Evolutionary conservation across 2,113 vertebrate genomes (phyloP).

Genomic region (Ranitomeya imitator): DNA sequence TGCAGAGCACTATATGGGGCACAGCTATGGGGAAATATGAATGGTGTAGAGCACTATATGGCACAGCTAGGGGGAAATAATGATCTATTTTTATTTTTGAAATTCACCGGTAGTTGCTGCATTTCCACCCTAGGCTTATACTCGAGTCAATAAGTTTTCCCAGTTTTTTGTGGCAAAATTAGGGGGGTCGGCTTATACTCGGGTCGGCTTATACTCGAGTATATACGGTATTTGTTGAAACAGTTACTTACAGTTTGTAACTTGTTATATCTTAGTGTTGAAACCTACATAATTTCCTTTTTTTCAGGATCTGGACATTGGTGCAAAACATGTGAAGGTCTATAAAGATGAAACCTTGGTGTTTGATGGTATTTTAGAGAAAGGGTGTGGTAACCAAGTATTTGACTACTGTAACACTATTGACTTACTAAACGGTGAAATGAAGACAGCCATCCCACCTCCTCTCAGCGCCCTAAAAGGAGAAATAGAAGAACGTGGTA

Average conservation of each 20-base stretch:
- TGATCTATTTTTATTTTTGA: too few species aligned
- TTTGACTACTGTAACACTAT: slow-evolving; percentile 77
- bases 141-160: too few species aligned
- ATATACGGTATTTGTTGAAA: too few species aligned
- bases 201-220: too few species aligned
- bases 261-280: not conserved
- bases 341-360: slow-evolving; percentile 86
- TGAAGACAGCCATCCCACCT: not conserved
- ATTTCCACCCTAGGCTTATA: too few species aligned
- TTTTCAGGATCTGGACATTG: slow-evolving; percentile 82
- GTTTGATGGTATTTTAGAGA: slow-evolving; percentile 84
- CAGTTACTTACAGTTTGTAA: not conserved
- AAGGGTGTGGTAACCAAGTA: slow-evolving; percentile 77
- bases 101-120: too few species aligned
- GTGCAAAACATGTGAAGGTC: slow-evolving; percentile 83
- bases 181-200: too few species aligned
- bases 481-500: not conserved
- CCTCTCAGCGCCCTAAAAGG: not conserved
- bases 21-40: too few species aligned
- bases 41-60: too few species aligned
- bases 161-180: too few species aligned
- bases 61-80: too few species aligned
- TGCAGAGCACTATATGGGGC: too few species aligned
- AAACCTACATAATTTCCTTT: not conserved
- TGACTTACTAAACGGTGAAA: slow-evolving; percentile 64